phyloP scores from a whole-genome alignment of 2,888 invertebrate genomes.

The Cecidostiba fungosa region DNA sequence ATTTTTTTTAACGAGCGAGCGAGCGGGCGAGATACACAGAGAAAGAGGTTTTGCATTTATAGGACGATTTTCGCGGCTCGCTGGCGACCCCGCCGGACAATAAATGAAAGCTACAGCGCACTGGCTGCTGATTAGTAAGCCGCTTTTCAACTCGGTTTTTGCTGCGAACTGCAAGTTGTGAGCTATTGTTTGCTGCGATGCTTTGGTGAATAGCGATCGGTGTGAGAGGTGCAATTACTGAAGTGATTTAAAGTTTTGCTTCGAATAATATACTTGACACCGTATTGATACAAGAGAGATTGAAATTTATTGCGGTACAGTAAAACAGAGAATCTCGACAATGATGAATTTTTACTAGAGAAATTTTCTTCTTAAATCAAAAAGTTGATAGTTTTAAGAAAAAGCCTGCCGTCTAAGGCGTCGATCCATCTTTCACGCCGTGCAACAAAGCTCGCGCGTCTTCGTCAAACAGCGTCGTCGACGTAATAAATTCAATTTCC shows the following conservation, averaged over 20 bases:
- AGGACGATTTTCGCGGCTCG: conserved; percentile 38
- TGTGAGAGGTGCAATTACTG: too few species aligned
- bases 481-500: conserved; percentile 37
- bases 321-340: too few species aligned
- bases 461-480: background rate
- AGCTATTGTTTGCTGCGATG: too few species aligned
- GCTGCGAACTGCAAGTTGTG: background rate
- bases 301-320: too few species aligned
- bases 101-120: background rate
- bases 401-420: background rate
- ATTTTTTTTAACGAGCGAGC: background rate
- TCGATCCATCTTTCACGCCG: background rate
- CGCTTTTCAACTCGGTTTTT: background rate
- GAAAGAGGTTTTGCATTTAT: conserved; percentile 37
- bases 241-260: too few species aligned
- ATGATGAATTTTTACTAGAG: too few species aligned
- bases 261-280: too few species aligned
- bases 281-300: too few species aligned
- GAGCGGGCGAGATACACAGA: background rate
- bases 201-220: too few species aligned
- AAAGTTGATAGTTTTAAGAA: background rate
- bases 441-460: background rate
- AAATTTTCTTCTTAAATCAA: too few species aligned
- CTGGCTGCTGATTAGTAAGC: conserved; percentile 1
- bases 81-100: background rate